These are phyloP conservation scores for Pachymerium ferrugineum DNA, from an alignment of 2,888 invertebrate genomes.

Conservation along the genomic window DNA sequence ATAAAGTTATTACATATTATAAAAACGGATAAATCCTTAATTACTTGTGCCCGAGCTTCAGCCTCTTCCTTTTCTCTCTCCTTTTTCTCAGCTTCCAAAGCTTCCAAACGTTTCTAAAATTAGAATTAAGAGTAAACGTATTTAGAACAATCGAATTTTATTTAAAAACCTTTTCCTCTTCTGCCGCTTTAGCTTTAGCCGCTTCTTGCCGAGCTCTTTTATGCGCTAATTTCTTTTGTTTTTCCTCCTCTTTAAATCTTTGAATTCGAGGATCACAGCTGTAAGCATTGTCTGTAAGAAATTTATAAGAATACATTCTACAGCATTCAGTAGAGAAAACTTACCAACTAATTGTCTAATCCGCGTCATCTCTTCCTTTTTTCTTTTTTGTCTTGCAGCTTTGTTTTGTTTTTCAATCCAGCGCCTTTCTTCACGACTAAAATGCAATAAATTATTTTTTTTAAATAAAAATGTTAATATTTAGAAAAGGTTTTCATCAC, in stretches of 20 bases:
- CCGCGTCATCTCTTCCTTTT: conserved; percentile 94
- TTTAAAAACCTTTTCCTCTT: conserved; percentile 63
- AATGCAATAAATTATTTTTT: neutral
- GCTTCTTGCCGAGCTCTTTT: conserved; percentile 70
- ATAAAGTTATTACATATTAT: neutral
- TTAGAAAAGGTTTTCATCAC: conserved; percentile 41
- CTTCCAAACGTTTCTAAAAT: conserved; percentile 45
- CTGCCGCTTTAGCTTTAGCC: conserved; percentile 66
- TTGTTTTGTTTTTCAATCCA: conserved; percentile 99
- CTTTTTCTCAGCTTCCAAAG: conserved; percentile 51
- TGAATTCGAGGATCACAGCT: conserved; percentile 87
- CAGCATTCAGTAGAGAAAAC: conserved; percentile 32
- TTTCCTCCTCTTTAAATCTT: conserved; percentile 88
- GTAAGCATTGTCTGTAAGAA: conserved; percentile 77
- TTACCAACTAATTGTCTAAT: conserved; percentile 72
- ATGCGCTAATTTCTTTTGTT: conserved; percentile 77
- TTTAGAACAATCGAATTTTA: neutral
- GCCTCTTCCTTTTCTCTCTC: conserved; percentile 66
- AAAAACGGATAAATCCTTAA: neutral
- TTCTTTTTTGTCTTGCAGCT: conserved; percentile 79
- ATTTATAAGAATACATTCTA: neutral
- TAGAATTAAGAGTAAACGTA: neutral
- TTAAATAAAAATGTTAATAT: neutral
- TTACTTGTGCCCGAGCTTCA: conserved; percentile 45
- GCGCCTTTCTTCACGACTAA: conserved; percentile 78